Percentiles rank a stretch among this genome's conserved stretches.
Conservation (phyloP, 2,113 vertebrate genomes). For the Panthera tigris region DNA sequence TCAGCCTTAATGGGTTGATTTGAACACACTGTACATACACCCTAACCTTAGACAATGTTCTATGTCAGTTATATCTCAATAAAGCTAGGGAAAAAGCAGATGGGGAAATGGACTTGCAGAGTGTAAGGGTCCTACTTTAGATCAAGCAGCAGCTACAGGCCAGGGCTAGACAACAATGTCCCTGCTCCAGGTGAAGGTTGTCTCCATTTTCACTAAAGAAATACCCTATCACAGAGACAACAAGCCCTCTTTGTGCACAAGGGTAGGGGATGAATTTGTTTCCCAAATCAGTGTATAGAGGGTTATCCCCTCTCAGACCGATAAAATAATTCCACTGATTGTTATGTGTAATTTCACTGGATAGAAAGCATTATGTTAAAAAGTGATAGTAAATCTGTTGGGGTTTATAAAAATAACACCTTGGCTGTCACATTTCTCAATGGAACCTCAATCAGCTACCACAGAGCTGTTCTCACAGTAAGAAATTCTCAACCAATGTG, state of each 20-base stretch:
- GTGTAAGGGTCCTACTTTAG: no score
- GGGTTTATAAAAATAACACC: neutral
- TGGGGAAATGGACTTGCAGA: neutral
- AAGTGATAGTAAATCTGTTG: neutral
- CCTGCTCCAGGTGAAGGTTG: neutral
- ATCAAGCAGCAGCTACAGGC: neutral
- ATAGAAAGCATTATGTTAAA: neutral
- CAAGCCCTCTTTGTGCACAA: neutral
- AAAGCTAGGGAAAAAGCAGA: neutral
- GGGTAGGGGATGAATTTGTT: neutral
- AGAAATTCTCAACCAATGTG: neutral
- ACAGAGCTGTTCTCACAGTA: neutral
- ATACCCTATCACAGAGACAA: neutral
- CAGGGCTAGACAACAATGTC: neutral
- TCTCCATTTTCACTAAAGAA: neutral
- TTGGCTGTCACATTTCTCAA: neutral
- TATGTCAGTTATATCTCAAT: neutral
- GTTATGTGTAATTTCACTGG: neutral
- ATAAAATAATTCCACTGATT: neutral
- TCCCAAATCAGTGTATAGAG: neutral
- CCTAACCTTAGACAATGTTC: neutral
- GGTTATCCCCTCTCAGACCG: neutral
- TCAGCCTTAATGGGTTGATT: neutral
- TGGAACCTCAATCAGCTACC: neutral
- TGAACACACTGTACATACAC: neutral